phyloP scores from a whole-genome alignment of 2,888 invertebrate species.

The Metellina segmentata region DNA sequence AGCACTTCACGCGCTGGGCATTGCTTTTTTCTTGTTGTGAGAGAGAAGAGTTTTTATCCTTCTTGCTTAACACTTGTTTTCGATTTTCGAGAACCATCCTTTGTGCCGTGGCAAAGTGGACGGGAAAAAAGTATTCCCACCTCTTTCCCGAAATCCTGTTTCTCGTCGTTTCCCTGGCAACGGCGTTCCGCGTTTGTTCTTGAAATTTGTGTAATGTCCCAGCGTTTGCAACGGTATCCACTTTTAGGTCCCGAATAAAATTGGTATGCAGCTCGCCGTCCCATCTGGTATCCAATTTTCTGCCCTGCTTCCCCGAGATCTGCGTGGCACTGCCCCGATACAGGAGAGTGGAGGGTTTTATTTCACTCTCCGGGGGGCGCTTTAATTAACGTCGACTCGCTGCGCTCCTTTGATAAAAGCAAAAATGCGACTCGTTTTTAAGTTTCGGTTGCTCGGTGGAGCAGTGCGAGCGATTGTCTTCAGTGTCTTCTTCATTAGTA shows the following conservation, averaged over 20 bases:
- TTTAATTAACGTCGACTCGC: not conserved
- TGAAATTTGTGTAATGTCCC: constrained; percentile 29
- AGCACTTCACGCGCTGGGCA: constrained; percentile 4
- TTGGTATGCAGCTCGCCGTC: constrained; percentile 9
- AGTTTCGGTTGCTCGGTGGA: too few species aligned
- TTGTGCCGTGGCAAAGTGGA: constrained; percentile 21
- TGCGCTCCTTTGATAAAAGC: not conserved
- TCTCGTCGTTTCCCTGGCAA: constrained; percentile 9
- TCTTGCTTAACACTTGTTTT: constrained; percentile 15
- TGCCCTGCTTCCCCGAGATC: constrained; percentile 2
- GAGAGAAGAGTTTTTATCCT: constrained; percentile 1
- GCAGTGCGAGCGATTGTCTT: too few species aligned
- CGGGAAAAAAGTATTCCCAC: constrained; percentile 16
- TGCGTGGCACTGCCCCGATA: not conserved
- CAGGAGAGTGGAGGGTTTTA: not conserved
- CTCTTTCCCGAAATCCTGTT: constrained; percentile 23
- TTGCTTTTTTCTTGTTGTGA: constrained; percentile 8
- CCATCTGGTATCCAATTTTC: constrained; percentile 7
- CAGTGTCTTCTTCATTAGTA: too few species aligned
- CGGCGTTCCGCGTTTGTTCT: constrained; percentile 14
- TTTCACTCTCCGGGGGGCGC: not conserved
- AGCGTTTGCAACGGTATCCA: constrained; percentile 19
- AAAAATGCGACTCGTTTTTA: not conserved
- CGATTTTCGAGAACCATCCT: constrained; percentile 39
- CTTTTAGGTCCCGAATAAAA: not conserved